phyloP scores from a whole-genome alignment of 92 coral and sea anemone species.

The Parazoanthus darwini region DNA sequence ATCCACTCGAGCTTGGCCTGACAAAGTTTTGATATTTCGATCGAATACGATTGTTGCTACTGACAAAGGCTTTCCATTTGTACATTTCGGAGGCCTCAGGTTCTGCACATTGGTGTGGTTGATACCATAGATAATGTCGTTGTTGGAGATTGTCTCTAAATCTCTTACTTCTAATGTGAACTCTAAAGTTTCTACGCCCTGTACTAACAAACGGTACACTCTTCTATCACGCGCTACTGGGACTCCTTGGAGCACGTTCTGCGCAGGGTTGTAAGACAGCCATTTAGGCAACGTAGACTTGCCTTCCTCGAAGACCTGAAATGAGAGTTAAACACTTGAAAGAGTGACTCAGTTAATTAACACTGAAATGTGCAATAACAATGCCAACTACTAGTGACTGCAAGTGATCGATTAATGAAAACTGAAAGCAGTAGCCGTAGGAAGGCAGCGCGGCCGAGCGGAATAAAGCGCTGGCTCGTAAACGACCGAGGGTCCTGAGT shows the following conservation, averaged over 20 bases:
- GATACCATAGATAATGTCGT: slow-evolving; percentile 47
- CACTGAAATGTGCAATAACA: too few species aligned
- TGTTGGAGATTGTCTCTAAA: slow-evolving; percentile 62
- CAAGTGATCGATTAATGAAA: too few species aligned
- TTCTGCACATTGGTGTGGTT: slow-evolving; percentile 74
- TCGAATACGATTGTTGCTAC: slow-evolving; percentile 93
- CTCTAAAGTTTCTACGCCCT: slow-evolving; percentile 38
- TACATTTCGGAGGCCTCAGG: slow-evolving; percentile 65
- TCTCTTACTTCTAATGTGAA: slow-evolving; percentile 77
- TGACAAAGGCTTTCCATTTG: slow-evolving; percentile 72
- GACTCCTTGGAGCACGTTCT: slow-evolving; percentile 70
- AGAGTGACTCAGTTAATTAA: too few species aligned
- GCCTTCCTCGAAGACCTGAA: slow-evolving; percentile 77
- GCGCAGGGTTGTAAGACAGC: slow-evolving; percentile 74
- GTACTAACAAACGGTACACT: slow-evolving; percentile 59
- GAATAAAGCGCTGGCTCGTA: too few species aligned
- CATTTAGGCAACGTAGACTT: slow-evolving; percentile 81
- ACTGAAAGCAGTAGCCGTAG: too few species aligned
- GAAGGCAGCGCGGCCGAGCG: too few species aligned
- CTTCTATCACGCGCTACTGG: slow-evolving; percentile 89
- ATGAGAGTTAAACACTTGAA: neutral
- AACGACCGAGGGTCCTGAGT: too few species aligned
- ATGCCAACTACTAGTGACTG: too few species aligned
- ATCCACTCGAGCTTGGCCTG: slow-evolving; percentile 73
- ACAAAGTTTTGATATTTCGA: slow-evolving; percentile 68